Evolutionary conservation across 2,888 invertebrate species (phyloP).

Genomic region (Ormyrus nitidulus): DNA sequence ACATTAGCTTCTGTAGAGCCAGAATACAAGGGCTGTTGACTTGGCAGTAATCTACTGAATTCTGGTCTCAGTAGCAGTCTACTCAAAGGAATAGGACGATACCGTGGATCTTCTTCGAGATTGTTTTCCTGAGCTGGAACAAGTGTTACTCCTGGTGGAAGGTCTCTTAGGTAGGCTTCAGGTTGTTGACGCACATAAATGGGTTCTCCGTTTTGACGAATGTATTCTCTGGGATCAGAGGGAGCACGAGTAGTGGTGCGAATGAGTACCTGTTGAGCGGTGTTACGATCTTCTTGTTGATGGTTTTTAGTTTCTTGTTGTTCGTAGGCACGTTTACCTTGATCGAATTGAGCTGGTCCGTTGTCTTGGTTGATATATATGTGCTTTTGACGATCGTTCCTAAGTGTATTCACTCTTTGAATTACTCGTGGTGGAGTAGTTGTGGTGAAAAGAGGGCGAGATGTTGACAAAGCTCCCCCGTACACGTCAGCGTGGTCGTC

Average conservation of each 20-base stretch:
- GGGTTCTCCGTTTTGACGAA: slow-evolving; percentile 66
- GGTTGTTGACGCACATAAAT: slow-evolving; percentile 67
- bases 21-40: slow-evolving; percentile 65
- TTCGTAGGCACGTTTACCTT: slow-evolving; percentile 65
- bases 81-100: slow-evolving; percentile 62
- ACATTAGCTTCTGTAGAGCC: slow-evolving; percentile 68
- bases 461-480: slow-evolving; percentile 81
- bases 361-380: slow-evolving; percentile 65
- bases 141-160: slow-evolving; percentile 65
- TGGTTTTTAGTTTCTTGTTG: slow-evolving; percentile 63
- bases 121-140: slow-evolving; percentile 61
- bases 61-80: slow-evolving; percentile 58
- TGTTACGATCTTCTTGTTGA: slow-evolving; percentile 65
- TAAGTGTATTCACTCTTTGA: slow-evolving; percentile 65
- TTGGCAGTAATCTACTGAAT: slow-evolving; percentile 55
- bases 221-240: slow-evolving; percentile 64
- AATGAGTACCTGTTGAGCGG: slow-evolving; percentile 66
- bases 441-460: slow-evolving; percentile 83
- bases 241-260: slow-evolving; percentile 60
- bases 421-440: slow-evolving; percentile 79
- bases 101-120: slow-evolving; percentile 64
- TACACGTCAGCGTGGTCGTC: slow-evolving; percentile 84
- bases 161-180: slow-evolving; percentile 66
- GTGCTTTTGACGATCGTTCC: slow-evolving; percentile 66
- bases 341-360: slow-evolving; percentile 67